phyloP scores from a whole-genome alignment of 1,140 invertebrate species.

The Meloidogyne floridensis region DNA sequence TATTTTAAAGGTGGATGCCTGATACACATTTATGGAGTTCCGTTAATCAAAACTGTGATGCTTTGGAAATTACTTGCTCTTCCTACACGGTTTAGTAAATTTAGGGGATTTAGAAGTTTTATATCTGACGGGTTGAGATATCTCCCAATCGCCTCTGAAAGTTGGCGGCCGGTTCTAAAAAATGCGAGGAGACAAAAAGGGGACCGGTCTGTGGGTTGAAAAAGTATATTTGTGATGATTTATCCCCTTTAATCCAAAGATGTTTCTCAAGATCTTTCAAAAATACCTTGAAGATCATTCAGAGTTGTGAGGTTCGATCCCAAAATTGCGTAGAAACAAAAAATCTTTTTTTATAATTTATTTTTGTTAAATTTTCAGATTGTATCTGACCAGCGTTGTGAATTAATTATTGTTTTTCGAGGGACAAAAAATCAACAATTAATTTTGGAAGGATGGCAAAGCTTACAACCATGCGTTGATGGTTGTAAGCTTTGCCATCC shows the following conservation, averaged over 20 bases:
- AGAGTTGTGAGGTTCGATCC: too few species aligned
- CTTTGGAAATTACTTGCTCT: slow-evolving; percentile 16
- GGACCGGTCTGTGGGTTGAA: too few species aligned
- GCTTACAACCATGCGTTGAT: slow-evolving; percentile 44
- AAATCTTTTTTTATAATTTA: background rate
- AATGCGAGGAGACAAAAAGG: too few species aligned
- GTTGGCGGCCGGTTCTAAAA: too few species aligned
- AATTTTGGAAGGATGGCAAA: slow-evolving; percentile 44
- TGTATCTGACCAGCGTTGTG: slow-evolving; percentile 36
- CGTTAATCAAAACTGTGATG: slow-evolving; percentile 25
- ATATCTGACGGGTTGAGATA: too few species aligned
- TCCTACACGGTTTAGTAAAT: slow-evolving; percentile 17
- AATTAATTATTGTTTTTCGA: slow-evolving; percentile 53
- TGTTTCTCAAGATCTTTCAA: too few species aligned
- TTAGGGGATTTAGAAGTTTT: background rate
- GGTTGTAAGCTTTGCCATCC: too few species aligned
- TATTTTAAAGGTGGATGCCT: slow-evolving; percentile 12
- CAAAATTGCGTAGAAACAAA: too few species aligned
- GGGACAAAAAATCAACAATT: slow-evolving; percentile 55
- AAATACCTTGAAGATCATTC: too few species aligned
- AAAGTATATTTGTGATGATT: too few species aligned
- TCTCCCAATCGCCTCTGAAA: too few species aligned
- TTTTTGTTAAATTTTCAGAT: slow-evolving; percentile 27
- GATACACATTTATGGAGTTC: background rate
- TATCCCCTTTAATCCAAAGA: too few species aligned